Base-by-base conservation (phyloP, 2,888 invertebrate species). In the Eretmocerus hayati region DNA sequence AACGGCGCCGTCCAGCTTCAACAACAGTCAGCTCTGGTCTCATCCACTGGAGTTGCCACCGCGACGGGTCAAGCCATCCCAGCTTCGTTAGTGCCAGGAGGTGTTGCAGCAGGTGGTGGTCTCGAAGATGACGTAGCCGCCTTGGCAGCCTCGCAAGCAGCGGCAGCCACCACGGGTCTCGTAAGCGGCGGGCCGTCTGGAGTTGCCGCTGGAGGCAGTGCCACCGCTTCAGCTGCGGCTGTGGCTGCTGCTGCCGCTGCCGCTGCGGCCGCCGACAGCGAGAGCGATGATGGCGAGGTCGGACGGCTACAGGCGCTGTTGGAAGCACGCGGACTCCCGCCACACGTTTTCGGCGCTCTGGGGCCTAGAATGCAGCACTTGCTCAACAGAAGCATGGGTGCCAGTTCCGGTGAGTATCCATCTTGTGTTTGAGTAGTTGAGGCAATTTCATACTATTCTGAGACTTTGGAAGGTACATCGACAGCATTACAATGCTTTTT, bases 351-450 rank as follows among this genome's bases (percentile, higher is more conserved):
- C 62, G 94, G 95, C 30, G 93, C 95, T 2, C 78, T 97, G 46
- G 96, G 92, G 1, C 93, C 96, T 40, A 81, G 96, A 44, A 92
- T 97, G 93, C 95, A 96, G 68, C 94, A 95, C 67, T 77, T 96
- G 49, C 75, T 96, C 54, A 94, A 96, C 69, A 80, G 95, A 59
- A 93, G 91, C 57, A 94, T 95, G 80, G 92, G 92, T 40, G 88
- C 89, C 46, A 84, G 84, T 65, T 85, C 85, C 62, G 81, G 81
- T 82, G 75, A 73, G 73, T 70, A 9, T 30, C n/a, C n/a, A n/a
- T n/a, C n/a, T n/a, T n/a, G n/a, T n/a, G n/a, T n/a, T n/a, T n/a
- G n/a, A n/a, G n/a, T n/a, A n/a, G n/a, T n/a, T n/a, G n/a, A n/a
- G n/a, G n/a, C n/a, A n/a, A n/a, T n/a, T n/a, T n/a, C n/a, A n/a